Evolutionary conservation across 2,113 vertebrate genomes (phyloP), one percentile per base, ranked within the genome.

Genomic region (Oryzias celebensis): DNA sequence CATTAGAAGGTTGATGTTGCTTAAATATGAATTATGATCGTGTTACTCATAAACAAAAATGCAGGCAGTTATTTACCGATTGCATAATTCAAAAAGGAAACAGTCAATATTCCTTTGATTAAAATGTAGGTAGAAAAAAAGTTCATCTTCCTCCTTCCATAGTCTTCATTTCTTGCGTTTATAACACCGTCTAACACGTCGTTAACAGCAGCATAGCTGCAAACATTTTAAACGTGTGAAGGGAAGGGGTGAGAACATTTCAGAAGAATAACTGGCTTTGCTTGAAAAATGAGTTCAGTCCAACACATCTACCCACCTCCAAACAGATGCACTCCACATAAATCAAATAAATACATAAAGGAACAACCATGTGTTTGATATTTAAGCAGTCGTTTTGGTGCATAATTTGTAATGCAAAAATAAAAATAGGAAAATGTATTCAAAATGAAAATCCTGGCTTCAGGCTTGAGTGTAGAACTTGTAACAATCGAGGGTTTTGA

Each of bases 361-460:
- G 20, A 20, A 36, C 8, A 7, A 36, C 36, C 36, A 36, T 36
- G 36, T 36, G 36, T 36, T 36, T 10, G 36, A 12, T 10, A 36
- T 36, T 36, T 36, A 36, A 36, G 36, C 36, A 36, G 36, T 36
- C 3, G 36, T 36, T 36, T 36, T 36, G 7, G 36, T 36, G 26
- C 26, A 28, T 28, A 28, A 7, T 36, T 8, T 58, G 65, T 62
- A 78, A 80, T 78, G 70, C 68, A 81, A 80, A 42, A 62, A 74
- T 22, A 14, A 16, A 66, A 65, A 20, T 20, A 68, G 52, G 81
- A 66, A 20, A 63, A 10, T 2, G 3, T 36, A 36, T 36, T 12
- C 8, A 36, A 36, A 36, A 12, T 36, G 36, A 10, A 36, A 36
- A 36, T 36, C 0, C 36, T 36, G 36, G 8, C 8, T 36, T 8